phyloP scores from a whole-genome alignment of 2,113 vertebrate genomes.

The Chaetodon auriga region DNA sequence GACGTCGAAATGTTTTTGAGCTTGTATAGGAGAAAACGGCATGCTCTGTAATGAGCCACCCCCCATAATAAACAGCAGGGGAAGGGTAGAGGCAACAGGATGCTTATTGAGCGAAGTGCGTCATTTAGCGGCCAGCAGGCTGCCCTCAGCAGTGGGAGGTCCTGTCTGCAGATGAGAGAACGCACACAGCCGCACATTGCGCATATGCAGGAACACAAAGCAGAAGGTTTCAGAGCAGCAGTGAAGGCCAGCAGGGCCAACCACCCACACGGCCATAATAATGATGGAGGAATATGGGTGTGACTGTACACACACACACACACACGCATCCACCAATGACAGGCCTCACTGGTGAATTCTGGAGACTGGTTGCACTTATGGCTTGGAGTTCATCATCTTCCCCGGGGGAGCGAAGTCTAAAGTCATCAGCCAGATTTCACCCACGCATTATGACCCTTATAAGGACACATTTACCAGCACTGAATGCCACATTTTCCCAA shows the following conservation, averaged over 20 bases:
- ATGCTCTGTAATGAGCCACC: conserved; percentile 19
- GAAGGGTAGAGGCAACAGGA: conserved; percentile 32
- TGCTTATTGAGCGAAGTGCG: conserved; percentile 52
- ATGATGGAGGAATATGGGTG: conserved; percentile 26
- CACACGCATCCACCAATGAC: neutral
- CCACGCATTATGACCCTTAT: neutral
- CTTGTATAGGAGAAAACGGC: conserved; percentile 7
- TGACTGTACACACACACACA: neutral
- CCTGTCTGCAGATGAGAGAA: conserved; percentile 43
- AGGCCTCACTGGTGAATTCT: conserved; percentile 2
- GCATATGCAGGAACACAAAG: conserved; percentile 21
- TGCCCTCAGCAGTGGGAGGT: conserved; percentile 62
- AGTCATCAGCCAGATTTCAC: conserved; percentile 2
- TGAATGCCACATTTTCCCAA: neutral
- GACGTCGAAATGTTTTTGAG: conserved; percentile 14
- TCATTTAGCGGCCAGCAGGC: conserved; percentile 47
- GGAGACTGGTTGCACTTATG: neutral
- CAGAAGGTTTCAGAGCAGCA: conserved; percentile 25
- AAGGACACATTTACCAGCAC: neutral
- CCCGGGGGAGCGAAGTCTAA: neutral
- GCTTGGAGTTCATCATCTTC: neutral
- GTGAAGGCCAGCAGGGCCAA: conserved; percentile 31
- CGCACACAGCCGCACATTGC: conserved; percentile 27
- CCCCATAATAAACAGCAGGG: conserved; percentile 52
- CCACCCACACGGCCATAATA: conserved; percentile 44